A percentile compares a stretch with the other conserved stretches of the same genome.
Evolutionary conservation across 2,797 vertebrate species (phyloP).

Genomic region (Melanitta fusca): DNA sequence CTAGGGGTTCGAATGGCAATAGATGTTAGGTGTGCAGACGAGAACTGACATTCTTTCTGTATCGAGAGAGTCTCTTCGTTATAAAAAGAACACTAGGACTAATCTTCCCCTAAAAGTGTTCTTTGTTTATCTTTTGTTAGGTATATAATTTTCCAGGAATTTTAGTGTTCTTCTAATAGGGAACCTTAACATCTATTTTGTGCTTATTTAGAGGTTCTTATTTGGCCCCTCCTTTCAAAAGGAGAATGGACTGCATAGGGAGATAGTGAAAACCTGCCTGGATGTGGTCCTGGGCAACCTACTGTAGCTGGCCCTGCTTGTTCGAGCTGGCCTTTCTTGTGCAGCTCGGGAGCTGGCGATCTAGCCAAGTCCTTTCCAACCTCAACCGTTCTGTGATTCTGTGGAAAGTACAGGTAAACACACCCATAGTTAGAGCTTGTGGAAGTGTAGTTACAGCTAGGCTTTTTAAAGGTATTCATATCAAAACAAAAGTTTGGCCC

Average conservation of each 20-base stretch:
- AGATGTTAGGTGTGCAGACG: background rate
- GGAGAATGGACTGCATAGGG: background rate
- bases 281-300: background rate
- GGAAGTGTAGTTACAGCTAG: background rate
- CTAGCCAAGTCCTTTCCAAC: background rate
- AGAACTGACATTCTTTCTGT: background rate
- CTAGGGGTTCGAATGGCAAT: background rate
- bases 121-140: background rate
- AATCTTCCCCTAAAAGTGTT: background rate
- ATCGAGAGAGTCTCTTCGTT: background rate
- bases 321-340: background rate
- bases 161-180: background rate
- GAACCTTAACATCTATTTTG: background rate
- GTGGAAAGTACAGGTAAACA: background rate
- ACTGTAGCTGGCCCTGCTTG: background rate
- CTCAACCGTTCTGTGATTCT: background rate
- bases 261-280: background rate
- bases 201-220: rapidly evolving
- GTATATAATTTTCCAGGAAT: background rate
- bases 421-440: background rate
- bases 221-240: background rate
- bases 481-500: background rate
- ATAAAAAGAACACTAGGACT: background rate
- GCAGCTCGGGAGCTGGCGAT: background rate
- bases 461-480: background rate